These are phyloP conservation scores for Aldabrachelys gigantea DNA, from an alignment of 2,113 vertebrate genomes.

Conservation along the genomic window DNA sequence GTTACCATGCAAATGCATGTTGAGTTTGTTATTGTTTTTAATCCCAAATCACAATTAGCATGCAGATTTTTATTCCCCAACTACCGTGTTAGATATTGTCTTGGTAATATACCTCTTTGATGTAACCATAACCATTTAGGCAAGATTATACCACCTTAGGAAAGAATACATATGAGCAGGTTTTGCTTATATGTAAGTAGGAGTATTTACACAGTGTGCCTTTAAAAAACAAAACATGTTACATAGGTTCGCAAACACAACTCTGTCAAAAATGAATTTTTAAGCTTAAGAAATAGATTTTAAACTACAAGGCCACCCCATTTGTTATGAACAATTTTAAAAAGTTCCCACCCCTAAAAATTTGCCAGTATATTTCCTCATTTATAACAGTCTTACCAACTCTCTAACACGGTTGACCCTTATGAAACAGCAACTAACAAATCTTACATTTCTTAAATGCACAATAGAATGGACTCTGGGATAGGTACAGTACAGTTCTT, in stretches of 20 bases:
- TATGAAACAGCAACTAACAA: constrained; percentile 35
- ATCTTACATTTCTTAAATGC: constrained; percentile 53
- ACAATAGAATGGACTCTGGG: background rate
- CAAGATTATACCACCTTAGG: constrained; percentile 73
- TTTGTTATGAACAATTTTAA: constrained; percentile 78
- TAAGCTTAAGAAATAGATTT: constrained; percentile 79
- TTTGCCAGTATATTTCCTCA: constrained; percentile 63
- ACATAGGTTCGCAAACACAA: constrained; percentile 78
- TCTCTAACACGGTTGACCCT: constrained; percentile 45
- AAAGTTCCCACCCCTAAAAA: constrained; percentile 84
- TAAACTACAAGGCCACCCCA: constrained; percentile 80
- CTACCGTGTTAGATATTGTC: constrained; percentile 70
- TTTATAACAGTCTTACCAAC: constrained; percentile 55
- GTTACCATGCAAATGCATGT: constrained; percentile 81
- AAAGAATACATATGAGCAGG: too few species aligned
- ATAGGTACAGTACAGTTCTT: background rate
- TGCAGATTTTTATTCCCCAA: constrained; percentile 73
- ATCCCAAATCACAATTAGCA: constrained; percentile 74
- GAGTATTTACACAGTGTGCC: constrained; percentile 77
- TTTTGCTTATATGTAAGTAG: too few species aligned
- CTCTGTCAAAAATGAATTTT: constrained; percentile 76
- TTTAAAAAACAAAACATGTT: constrained; percentile 72
- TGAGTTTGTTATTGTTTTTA: constrained; percentile 58
- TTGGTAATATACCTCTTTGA: constrained; percentile 76
- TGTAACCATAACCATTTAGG: constrained; percentile 70